phyloP scores from a whole-genome alignment of 2,888 invertebrate species.

The Melieria crassipennis region DNA sequence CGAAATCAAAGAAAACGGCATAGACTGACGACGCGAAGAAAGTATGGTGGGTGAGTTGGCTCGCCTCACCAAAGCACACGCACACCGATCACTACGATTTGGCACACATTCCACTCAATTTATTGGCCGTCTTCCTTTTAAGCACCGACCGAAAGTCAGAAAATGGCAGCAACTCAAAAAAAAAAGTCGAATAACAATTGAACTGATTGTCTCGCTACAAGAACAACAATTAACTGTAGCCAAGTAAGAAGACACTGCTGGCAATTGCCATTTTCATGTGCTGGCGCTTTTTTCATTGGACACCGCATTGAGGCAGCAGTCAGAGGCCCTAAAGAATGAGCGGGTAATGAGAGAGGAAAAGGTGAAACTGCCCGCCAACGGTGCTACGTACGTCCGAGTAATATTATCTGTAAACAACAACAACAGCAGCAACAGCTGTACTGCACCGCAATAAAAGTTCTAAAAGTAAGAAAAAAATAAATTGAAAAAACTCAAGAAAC shows the following conservation, averaged over 20 bases:
- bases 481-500: too few species aligned
- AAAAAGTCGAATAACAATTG: conserved; percentile 36
- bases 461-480: background rate
- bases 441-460: background rate
- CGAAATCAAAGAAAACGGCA: too few species aligned
- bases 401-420: background rate
- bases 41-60: too few species aligned
- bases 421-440: background rate
- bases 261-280: background rate
- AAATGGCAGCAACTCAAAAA: background rate
- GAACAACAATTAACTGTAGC: conserved; percentile 1
- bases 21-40: too few species aligned
- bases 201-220: conserved; percentile 36
- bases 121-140: conserved; percentile 23
- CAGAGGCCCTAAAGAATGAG: conserved; percentile 23
- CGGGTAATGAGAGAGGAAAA: conserved; percentile 33
- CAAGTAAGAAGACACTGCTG: background rate
- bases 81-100: conserved; percentile 24
- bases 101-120: conserved; percentile 29
- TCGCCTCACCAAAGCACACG: background rate
- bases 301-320: conserved; percentile 1
- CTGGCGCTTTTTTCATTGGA: conserved; percentile 4
- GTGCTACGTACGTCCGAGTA: too few species aligned
- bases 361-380: conserved; percentile 28
- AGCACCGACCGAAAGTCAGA: background rate